Evolutionary conservation across 2,113 vertebrate species (phyloP), one percentile per base, ranked within the genome.

Genomic region (Poeciliopsis occidentalis): DNA sequence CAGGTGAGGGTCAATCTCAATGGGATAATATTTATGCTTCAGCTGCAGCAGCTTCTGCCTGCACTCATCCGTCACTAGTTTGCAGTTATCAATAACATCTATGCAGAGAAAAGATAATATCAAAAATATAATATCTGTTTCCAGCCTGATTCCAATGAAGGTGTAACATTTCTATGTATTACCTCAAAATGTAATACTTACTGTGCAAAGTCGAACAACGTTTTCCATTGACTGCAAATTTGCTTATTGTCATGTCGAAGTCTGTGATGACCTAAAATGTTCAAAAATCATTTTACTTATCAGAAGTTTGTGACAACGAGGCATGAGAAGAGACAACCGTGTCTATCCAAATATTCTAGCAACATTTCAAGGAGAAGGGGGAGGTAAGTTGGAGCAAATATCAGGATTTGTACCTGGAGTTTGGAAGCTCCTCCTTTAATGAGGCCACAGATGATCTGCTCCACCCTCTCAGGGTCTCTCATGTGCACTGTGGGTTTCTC

Each of bases 161-260:
- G 6, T 47, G 44, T 47, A 44, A 1, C 41, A 29, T 44, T 44
- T 44, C 1, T 44, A 47, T 47, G 17, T 7, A n/a, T 57, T 24
- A n/a, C 7, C 17, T 41, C 17, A 10, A 37, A 37, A 4, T 8
- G 37, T 61, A 22, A 29, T 85, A 96, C 98, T 96, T 92, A 99
- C 98, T 97, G 91, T 99, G 97, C 92, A 97, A 98, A 11, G 98
- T 95, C 65, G 97, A 97, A 69, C 96, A 98, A 91, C 96, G 96
- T 86, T 96, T 98, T 54, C 97, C 98, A 85, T 97, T 96, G 90
- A 96, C 86, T 27, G 96, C 95, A 87, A 99, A 99, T 92, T 95
- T 96, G 94, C 97, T 99, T 86, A 99, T 92, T 34, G 98, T 99
- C 98, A 99, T 99, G 93, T 99, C 98, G 85, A 99, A 99, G 93